These are phyloP conservation scores for Oryzias celebensis DNA, from an alignment of 2,113 vertebrate genomes.

Conservation along the genomic window DNA sequence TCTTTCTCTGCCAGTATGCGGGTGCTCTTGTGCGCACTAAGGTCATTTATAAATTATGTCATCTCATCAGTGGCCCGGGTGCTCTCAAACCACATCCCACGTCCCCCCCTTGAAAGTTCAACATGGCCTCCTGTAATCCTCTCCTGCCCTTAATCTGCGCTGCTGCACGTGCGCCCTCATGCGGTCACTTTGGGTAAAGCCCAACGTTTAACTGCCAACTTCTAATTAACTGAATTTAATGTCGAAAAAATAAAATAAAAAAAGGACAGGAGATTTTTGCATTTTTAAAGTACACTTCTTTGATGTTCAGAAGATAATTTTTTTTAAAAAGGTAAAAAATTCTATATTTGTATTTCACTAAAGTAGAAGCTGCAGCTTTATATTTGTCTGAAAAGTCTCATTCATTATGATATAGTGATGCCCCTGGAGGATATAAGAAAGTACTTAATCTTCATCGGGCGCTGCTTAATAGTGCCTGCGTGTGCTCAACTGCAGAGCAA, in stretches of 20 bases:
- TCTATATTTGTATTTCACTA: no score
- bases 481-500: constrained; percentile 50
- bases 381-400: no score
- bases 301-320: no score
- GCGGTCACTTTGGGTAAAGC: constrained; percentile 31
- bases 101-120: constrained; percentile 63
- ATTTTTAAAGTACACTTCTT: no score
- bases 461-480: constrained; percentile 17
- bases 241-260: no score
- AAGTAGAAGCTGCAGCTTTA: no score
- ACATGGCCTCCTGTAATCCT: constrained; percentile 74
- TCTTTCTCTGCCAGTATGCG: constrained; percentile 31
- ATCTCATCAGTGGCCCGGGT: constrained; percentile 56
- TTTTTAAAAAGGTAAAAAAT: no score
- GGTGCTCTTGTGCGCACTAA: constrained; percentile 54
- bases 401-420: no score
- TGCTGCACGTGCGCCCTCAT: constrained; percentile 51
- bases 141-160: constrained; percentile 27
- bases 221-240: no score
- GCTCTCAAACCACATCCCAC: constrained; percentile 34
- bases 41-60: constrained; percentile 64
- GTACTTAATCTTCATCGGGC: neutral
- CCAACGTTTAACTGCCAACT: no score
- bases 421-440: neutral
- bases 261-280: no score